Base-by-base conservation (phyloP, 2,113 vertebrate species). In the Pangasianodon hypophthalmus region DNA sequence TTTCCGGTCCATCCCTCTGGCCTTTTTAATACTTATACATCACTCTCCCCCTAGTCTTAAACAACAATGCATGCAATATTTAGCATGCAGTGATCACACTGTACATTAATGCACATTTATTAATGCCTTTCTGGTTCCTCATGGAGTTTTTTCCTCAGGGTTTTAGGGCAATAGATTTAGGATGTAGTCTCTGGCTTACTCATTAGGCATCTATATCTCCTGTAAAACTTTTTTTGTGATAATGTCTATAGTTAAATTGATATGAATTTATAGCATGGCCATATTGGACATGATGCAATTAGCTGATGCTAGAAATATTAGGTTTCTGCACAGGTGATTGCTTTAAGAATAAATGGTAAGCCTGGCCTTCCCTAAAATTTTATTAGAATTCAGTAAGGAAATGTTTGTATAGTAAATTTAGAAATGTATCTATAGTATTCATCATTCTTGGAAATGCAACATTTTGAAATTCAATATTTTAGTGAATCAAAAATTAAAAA, bases 81-180 rank as follows among this genome's bases (percentile, higher is more conserved):
- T 54, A 88, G 73, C 60, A 90, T 46, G 32, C 64, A 41, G 26
- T 71, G 52, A 71, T 86, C 37, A 85, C 73, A 77, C n/a, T 50
- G 32, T 41, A 62, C 88, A 79, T 85, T 90, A 81, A 91, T 88
- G 67, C 82, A 88, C 71, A 58, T 85, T 37, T 83, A 50, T 50
- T 48, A 29, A 48, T 79, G 24, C 11, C 44, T 79, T 6, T 46
- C 37, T 7, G 1, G 48, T 52, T 81, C 48, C 81, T 83, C 19
- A 24, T 21, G 18, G 16, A 81, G 29, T 58, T 7, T 82, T 82
- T 56, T 80, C 41, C 73, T 44, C 37, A 8, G 37, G 19, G 71
- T 37, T 37, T 37, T 37, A 37, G 37, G 37, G 37, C 37, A 1
- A 37, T 37, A 37, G 37, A 37, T 37, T 37, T 37, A 37, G 37